Percentiles rank a stretch among this genome's conserved stretches.
Evolutionary conservation across 2,113 vertebrate genomes (phyloP).

Genomic region (Hoplias malabaricus): DNA sequence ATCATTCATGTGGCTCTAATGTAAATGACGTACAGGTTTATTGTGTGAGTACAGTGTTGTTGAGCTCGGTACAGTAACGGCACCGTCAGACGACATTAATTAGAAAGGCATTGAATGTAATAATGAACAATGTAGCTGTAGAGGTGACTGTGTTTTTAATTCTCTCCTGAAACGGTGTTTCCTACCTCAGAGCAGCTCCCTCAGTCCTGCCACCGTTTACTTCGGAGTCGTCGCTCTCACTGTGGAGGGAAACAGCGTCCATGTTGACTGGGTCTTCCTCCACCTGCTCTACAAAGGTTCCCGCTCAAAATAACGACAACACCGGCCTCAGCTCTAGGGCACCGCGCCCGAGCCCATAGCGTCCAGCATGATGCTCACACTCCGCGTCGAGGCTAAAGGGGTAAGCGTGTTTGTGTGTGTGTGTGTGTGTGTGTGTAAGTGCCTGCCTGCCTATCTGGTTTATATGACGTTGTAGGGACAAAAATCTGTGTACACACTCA

Average conservation of each 20-base stretch:
- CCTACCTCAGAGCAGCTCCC: constrained; percentile 68
- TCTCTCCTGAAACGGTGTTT: constrained; percentile 2
- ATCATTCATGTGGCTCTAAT: too few species aligned
- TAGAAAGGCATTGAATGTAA: not conserved
- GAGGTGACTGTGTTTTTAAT: not conserved
- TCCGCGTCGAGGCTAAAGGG: not conserved
- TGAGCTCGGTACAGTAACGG: too few species aligned
- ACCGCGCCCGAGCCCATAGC: not conserved
- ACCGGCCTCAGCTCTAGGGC: not conserved
- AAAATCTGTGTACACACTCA: too few species aligned
- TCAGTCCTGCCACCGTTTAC: constrained; percentile 64
- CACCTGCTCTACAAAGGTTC: not conserved
- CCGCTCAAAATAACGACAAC: not conserved
- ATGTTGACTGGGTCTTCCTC: constrained; percentile 48
- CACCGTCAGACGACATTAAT: not conserved
- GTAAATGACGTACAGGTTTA: constrained; percentile 22
- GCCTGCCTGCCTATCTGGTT: too few species aligned
- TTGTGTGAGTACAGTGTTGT: not conserved
- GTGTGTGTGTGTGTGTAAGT: not conserved
- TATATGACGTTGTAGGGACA: too few species aligned
- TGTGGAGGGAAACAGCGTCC: constrained; percentile 64
- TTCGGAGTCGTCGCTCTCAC: constrained; percentile 69
- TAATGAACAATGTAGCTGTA: not conserved
- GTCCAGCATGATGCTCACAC: not conserved
- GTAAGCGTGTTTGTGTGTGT: not conserved